phyloP scores from a whole-genome alignment of 2,797 vertebrate species.

The Platyrinchus mystaceus region DNA sequence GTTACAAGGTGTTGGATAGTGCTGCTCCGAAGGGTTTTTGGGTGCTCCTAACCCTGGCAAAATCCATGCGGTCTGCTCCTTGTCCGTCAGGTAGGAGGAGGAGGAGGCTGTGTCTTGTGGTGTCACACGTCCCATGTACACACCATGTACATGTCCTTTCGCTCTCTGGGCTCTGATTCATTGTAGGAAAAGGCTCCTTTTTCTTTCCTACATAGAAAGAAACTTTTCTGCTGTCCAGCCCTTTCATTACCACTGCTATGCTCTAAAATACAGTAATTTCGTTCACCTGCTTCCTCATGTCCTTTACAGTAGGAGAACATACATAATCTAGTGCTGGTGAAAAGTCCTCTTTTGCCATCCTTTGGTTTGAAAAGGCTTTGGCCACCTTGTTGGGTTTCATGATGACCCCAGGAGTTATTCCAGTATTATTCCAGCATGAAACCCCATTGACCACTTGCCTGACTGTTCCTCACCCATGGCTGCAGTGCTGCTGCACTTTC shows the following conservation, averaged over 20 bases:
- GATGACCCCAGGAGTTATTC: background rate
- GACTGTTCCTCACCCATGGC: rapidly evolving
- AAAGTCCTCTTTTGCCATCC: background rate
- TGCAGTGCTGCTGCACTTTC: background rate
- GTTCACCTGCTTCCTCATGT: background rate
- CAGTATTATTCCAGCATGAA: rapidly evolving
- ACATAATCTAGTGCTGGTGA: background rate
- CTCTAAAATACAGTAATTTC: background rate
- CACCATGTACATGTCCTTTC: rapidly evolving
- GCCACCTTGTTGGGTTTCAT: rapidly evolving
- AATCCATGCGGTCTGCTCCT: rapidly evolving
- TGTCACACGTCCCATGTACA: rapidly evolving
- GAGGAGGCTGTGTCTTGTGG: background rate
- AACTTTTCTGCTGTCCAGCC: background rate
- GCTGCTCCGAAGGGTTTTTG: background rate
- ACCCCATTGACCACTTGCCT: rapidly evolving
- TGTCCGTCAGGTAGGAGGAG: background rate
- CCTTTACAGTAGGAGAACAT: background rate
- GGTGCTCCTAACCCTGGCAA: background rate
- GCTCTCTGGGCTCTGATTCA: rapidly evolving
- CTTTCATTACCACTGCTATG: rapidly evolving
- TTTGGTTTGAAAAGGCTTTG: background rate
- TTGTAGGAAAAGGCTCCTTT: background rate
- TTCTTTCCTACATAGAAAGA: rapidly evolving
- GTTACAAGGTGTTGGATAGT: rapidly evolving